Evolutionary conservation across 2,888 invertebrate genomes (phyloP), one percentile per base, ranked within the genome.

Genomic region (Diabrotica balteata): DNA sequence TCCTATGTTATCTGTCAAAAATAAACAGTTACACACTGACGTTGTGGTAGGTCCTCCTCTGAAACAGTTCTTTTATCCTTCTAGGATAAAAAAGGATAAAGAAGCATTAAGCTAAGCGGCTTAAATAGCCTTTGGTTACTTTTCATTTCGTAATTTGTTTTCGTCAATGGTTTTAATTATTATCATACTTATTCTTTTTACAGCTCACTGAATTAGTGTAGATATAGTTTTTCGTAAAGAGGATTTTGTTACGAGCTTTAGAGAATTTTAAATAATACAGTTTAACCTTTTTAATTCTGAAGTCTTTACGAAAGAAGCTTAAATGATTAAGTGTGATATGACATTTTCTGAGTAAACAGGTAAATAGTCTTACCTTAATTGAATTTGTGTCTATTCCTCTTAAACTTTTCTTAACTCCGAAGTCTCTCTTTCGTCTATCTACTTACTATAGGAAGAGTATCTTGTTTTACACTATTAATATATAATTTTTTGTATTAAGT

Each of bases 81-180:
- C 50, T 50, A 59, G 59, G 67, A 67, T 67, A 53, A 60, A 57
- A 54, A 50, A 49, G 52, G 58, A 58, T 59, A 62, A 55, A 59
- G 63, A 54, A 63, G 70, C 44, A 68, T 71, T 71, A 71, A 63
- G 45, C 53, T 71, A 71, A 71, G 70, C 66, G 42, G 70, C 68
- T 71, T 71, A 70, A 46, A 11, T n/a, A 63, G 63, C 60, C 62
- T 59, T 63, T 59, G 68, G 65, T 65, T 61, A 45, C 11, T 43
- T 45, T 53, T 64, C 64, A 52, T 60, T 50, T 47, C 22, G 52
- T 64, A 57, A 64, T 61, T 64, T 65, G 55, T 66, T 65, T 59
- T 69, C 63, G 59, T 69, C 59, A 59, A 59, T 62, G 65, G 50
- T 59, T 62, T 53, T 66, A 63, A 66, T 69, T 66, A 66, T 66